phyloP scores from a whole-genome alignment of 2,797 vertebrate genomes.

The Capromys pilorides region DNA sequence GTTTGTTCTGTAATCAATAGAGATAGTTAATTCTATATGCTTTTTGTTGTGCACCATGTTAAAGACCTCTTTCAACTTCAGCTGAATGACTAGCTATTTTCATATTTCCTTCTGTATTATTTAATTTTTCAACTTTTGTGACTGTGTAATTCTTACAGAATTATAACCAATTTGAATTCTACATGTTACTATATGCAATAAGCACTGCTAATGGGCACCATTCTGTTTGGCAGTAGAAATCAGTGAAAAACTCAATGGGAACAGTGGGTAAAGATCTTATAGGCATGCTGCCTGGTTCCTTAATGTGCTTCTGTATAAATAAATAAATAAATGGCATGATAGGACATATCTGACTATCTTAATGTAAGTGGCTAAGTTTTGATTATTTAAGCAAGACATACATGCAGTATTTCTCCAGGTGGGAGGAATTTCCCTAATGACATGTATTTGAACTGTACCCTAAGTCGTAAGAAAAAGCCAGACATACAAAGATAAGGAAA shows the following conservation, averaged over 20 bases:
- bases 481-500: background rate
- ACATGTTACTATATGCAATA: background rate
- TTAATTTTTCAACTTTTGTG: background rate
- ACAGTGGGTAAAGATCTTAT: background rate
- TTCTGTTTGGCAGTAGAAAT: background rate
- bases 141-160: background rate
- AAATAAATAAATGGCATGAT: background rate
- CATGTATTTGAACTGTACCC: background rate
- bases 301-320: background rate
- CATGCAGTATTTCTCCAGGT: background rate
- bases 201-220: background rate
- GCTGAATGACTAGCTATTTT: background rate
- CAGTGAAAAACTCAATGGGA: background rate
- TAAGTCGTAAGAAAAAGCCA: background rate
- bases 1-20: background rate
- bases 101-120: background rate
- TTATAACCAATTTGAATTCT: background rate
- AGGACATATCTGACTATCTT: background rate
- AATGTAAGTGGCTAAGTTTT: background rate
- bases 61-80: background rate
- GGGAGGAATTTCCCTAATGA: background rate
- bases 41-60: slow-evolving; percentile 1
- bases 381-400: background rate
- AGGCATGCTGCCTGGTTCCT: background rate
- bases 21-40: background rate